Base-by-base conservation (phyloP, 2,888 invertebrate species). In the Nymphalis polychloros region DNA sequence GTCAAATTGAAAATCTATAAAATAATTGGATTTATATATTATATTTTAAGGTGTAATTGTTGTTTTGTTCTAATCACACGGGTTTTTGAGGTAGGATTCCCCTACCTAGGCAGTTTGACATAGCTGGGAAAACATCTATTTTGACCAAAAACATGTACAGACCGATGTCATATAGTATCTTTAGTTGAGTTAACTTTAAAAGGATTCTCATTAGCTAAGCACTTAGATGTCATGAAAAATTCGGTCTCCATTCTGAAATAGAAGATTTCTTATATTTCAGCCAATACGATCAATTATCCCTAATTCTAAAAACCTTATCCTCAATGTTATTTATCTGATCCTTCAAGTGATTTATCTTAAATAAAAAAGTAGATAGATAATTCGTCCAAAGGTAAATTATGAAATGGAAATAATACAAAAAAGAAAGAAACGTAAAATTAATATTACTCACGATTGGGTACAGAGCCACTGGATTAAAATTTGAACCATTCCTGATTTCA, bases 401-500 rank as follows among this genome's bases (percentile, higher is more conserved):
- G 64, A 64, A 61, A 53, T 67, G 52, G 57, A 53, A 60, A 71
- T 23, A 23, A 23, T 41, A 53, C 41, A 64, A 64, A 65, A 52
- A 55, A 46, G 31, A 49, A 13, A 31, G 48, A 63, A 68, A 71
- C 68, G 69, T 23, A 23, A 23, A 73, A 69, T 69, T 67, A 67
- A 69, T 63, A 66, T 69, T 64, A 48, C 71, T 59, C 53, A 68
- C 63, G 65, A 67, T 50, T 71, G 53, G 47, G 52, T 63, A 64
- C 64, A 41, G 65, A 62, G 64, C 63, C 63, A 62, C 55, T 48
- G 68, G 74, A 73, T 72, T 74, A 72, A 71, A 72, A 71, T 57
- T 73, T 71, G 63, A 74, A 67, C 71, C 72, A 71, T 72, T 69
- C 59, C 53, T 63, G 68, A 59, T 59, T 69, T 69, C 64, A 65